Base-by-base conservation (phyloP, 2,113 vertebrate species). In the Labeo rohita region DNA sequence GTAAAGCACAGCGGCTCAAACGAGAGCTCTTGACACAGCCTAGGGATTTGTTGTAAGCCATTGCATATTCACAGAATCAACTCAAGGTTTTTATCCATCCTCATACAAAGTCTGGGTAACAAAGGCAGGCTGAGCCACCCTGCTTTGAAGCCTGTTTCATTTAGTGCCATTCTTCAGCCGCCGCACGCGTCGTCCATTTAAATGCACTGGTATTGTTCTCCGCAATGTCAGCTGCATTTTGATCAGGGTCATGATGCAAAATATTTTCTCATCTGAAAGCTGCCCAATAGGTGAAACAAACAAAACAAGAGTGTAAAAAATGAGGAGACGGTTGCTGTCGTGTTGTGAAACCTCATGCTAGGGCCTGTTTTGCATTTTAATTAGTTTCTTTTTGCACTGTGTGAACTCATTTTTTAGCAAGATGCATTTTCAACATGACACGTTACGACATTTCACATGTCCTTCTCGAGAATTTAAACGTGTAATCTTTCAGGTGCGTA, bases 1-100 rank as follows among this genome's bases (percentile, higher is more conserved):
- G 11, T 43, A 65, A 76, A 86, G 76, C 82, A 65, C 68, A 15
- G n/a, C 23, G 63, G 87, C 80, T 83, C 75, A 84, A 83, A 73
- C 11, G 21, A 78, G 52, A 80, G 85, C 85, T 84, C 81, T 86
- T 76, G 65, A 86, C 75, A 79, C 11, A 23, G 82, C 65, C 63
- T 21, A 4, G 59, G 75, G 65, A 66, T 88, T 83, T 84, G 85
- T 61, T 49, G 47, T 84, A 81, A 80, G 77, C 49, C 82, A 73
- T 63, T 72, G 45, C 56, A 65, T 84, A 80, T 86, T 88, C 87
- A 70, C 77, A 68, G 39, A 78, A 78, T 87, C 78, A 77, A 65
- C 88, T 76, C 82, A 12, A 52, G 77, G 77, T 77, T 82, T 86
- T 81, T 86, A 86, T 86, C 70, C 52, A 78, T 56, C 80, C 63